Percentiles rank a stretch among this genome's conserved stretches.
Conservation (phyloP, 2,888 invertebrate genomes). For the Athalia circularis region DNA sequence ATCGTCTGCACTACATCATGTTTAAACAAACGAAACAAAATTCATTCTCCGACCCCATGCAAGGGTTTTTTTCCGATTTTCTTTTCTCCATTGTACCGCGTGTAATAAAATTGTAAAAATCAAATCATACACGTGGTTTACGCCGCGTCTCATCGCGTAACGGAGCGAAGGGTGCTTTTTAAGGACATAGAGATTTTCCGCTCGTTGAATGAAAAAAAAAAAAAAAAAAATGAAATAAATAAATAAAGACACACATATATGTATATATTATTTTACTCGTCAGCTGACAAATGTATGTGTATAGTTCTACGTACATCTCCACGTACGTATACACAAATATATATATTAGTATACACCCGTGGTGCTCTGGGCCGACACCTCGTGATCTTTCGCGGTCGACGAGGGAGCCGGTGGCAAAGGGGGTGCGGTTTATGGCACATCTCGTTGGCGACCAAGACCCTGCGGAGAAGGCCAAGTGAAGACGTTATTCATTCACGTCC, state of each 20-base stretch:
- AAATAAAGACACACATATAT: too few species aligned
- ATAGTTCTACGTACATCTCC: background rate
- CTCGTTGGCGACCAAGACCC: conserved; percentile 41
- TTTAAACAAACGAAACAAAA: too few species aligned
- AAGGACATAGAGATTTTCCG: background rate
- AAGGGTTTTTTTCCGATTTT: too few species aligned
- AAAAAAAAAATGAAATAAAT: background rate
- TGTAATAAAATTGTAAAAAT: too few species aligned
- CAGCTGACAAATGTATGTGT: conserved; percentile 20
- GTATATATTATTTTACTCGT: background rate
- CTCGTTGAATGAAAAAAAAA: background rate
- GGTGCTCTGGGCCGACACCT: conserved; percentile 38
- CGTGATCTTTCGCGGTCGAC: conserved; percentile 27
- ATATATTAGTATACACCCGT: background rate
- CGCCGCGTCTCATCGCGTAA: too few species aligned
- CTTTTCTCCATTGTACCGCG: too few species aligned
- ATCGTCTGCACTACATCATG: too few species aligned
- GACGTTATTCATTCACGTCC: conserved; percentile 47
- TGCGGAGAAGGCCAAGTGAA: conserved; percentile 36
- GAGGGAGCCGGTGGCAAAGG: conserved; percentile 44
- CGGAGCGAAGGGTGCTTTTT: too few species aligned
- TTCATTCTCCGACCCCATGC: too few species aligned
- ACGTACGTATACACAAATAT: too few species aligned
- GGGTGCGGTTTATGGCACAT: conserved; percentile 49
- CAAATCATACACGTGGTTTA: too few species aligned